Evolutionary conservation across 1,140 invertebrate genomes (phyloP).

Genomic region (Drosophila sp.): DNA sequence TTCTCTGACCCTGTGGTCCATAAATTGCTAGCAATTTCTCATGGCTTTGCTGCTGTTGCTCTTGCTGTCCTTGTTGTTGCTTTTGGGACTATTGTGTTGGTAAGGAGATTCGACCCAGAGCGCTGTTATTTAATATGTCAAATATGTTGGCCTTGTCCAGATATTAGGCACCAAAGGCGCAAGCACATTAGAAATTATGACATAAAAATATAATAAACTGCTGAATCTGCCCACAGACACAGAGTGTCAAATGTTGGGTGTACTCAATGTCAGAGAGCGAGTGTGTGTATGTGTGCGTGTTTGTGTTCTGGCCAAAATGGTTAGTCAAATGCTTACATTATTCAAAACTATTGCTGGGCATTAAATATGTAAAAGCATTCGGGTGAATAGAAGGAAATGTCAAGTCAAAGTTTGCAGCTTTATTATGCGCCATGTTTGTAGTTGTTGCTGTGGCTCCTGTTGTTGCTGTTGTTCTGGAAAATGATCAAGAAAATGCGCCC

Average conservation of each 20-base stretch:
- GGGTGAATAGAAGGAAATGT: slow-evolving; percentile 46
- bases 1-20: slow-evolving; percentile 32
- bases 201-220: slow-evolving; percentile 72
- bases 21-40: slow-evolving; percentile 55
- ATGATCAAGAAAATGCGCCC: slow-evolving; percentile 72
- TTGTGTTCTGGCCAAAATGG: slow-evolving; percentile 27
- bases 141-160: slow-evolving; percentile 57
- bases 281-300: slow-evolving; percentile 13
- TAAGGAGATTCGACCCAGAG: slow-evolving; percentile 15
- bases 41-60: slow-evolving; percentile 44
- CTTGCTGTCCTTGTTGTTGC: slow-evolving; percentile 29
- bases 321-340: slow-evolving; percentile 68
- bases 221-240: slow-evolving; percentile 24
- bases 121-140: slow-evolving; percentile 55
- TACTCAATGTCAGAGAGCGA: slow-evolving; percentile 1
- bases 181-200: slow-evolving; percentile 74
- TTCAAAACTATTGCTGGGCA: slow-evolving; percentile 73
- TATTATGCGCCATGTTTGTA: slow-evolving; percentile 24
- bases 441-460: slow-evolving; percentile 43
- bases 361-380: slow-evolving; percentile 68
- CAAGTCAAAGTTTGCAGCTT: slow-evolving; percentile 65
- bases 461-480: slow-evolving; percentile 60
- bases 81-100: slow-evolving; percentile 19
- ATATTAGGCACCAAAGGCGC: slow-evolving; percentile 47
- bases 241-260: slow-evolving; percentile 72